Conservation (phyloP, 64 coral and sea anemone species). For the Pocillopora damicornis region DNA sequence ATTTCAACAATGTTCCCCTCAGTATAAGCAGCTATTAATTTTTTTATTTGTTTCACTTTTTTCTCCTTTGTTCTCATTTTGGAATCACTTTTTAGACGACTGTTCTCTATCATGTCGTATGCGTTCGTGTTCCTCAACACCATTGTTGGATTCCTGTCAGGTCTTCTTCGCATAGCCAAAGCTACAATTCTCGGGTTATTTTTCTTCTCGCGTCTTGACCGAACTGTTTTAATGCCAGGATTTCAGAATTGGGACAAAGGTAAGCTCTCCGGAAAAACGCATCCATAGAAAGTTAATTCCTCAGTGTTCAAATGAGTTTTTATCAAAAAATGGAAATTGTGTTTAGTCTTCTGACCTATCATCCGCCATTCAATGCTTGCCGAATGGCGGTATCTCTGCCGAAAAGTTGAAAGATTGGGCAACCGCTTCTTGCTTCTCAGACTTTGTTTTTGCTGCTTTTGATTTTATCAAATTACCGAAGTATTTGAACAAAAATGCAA, state of each 20-base stretch:
- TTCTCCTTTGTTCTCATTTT: background rate
- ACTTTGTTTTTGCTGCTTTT: too few species aligned
- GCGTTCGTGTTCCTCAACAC: conserved; percentile 58
- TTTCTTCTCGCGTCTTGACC: conserved; percentile 37
- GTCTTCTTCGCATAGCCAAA: background rate
- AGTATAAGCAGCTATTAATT: background rate
- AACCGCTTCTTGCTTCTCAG: too few species aligned
- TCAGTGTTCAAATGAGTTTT: too few species aligned
- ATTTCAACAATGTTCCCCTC: too few species aligned
- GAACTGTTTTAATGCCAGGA: conserved; percentile 32
- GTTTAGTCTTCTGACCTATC: too few species aligned
- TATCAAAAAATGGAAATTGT: too few species aligned
- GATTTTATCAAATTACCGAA: too few species aligned
- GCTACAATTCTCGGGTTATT: background rate
- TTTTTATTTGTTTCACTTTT: background rate
- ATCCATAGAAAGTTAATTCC: too few species aligned
- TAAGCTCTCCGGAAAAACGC: background rate
- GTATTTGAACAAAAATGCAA: too few species aligned
- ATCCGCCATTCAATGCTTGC: too few species aligned
- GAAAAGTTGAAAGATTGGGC: too few species aligned
- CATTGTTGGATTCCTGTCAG: conserved; percentile 35
- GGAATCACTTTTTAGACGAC: conserved; percentile 27
- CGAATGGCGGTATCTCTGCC: too few species aligned
- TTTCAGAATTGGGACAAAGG: conserved; percentile 36
- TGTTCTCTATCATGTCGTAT: conserved; percentile 46